A percentile compares a stretch with the other conserved stretches of the same genome.
Evolutionary conservation across 2,888 invertebrate genomes (phyloP).

Genomic region (Brachylomia viminalis): DNA sequence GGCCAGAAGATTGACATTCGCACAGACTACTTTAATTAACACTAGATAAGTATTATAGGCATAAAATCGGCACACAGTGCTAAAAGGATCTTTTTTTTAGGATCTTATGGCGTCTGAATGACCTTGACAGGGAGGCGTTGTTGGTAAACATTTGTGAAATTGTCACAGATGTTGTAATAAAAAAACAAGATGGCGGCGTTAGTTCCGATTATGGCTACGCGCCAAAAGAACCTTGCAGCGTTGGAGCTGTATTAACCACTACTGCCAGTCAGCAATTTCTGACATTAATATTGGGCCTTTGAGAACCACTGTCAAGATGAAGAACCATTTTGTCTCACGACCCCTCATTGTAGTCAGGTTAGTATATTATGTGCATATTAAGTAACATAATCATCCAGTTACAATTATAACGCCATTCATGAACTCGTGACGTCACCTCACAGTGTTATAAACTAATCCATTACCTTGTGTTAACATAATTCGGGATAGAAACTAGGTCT

Average conservation of each 20-base stretch:
- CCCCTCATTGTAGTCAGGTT: neutral
- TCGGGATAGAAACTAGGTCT: constrained; percentile 14
- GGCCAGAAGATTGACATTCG: neutral
- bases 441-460: constrained; percentile 23
- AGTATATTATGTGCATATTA: neutral
- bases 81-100: too few relatives aligned
- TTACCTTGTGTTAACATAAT: constrained; percentile 34
- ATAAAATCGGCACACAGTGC: too few relatives aligned
- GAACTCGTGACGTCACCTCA: constrained; percentile 11
- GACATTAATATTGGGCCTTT: neutral
- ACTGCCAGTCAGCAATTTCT: neutral
- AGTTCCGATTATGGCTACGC: too few relatives aligned
- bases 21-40: neutral
- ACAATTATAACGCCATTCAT: constrained; percentile 11
- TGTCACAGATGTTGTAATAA: neutral
- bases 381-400: neutral
- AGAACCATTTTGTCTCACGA: neutral
- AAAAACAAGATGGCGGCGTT: too few relatives aligned
- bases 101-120: too few relatives aligned
- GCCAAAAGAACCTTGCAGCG: too few relatives aligned
- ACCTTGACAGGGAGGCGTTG: too few relatives aligned
- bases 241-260: neutral
- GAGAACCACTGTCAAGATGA: neutral
- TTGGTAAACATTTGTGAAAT: neutral
- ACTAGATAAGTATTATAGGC: too few relatives aligned